A percentile compares a stretch with the other conserved stretches of the same genome.
These are phyloP conservation scores for Frankliniella fusca DNA, from an alignment of 2,888 invertebrate genomes.

Conservation along the genomic window DNA sequence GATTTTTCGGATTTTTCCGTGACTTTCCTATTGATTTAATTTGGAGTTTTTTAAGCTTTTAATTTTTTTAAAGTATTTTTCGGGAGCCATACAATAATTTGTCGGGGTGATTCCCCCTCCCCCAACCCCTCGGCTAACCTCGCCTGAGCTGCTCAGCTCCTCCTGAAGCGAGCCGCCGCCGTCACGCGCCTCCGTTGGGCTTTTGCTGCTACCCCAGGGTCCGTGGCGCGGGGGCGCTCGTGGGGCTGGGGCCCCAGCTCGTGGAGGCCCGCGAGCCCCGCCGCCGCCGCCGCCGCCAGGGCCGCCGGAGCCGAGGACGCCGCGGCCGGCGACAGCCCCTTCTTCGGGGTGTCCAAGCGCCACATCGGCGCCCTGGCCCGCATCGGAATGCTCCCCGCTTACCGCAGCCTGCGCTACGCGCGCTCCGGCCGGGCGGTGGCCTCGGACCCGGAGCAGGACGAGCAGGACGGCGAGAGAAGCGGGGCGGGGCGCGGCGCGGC, in stretches of 20 bases:
- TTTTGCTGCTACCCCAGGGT: slow-evolving; percentile 32
- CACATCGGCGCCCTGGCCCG: slow-evolving; percentile 39
- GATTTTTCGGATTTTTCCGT: too few species aligned
- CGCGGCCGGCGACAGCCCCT: neutral
- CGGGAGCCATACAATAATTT: too few species aligned
- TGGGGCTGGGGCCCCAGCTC: neutral
- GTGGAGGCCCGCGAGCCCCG: neutral
- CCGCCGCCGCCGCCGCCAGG: neutral
- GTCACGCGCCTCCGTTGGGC: too few species aligned
- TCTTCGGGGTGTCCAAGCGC: slow-evolving; percentile 33
- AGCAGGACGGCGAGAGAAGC: neutral
- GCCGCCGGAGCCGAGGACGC: neutral
- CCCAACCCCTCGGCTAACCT: too few species aligned
- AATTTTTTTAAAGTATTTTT: too few species aligned
- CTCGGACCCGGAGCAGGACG: neutral
- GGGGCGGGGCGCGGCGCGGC: neutral
- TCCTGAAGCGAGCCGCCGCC: too few species aligned
- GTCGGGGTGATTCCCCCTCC: too few species aligned
- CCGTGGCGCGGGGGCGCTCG: slow-evolving; percentile 36
- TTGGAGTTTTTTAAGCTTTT: too few species aligned
- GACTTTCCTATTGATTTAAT: too few species aligned
- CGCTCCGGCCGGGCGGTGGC: slow-evolving; percentile 34
- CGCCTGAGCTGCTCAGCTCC: too few species aligned
- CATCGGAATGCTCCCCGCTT: slow-evolving; percentile 39
- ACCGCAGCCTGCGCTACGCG: slow-evolving; percentile 36